Conservation (phyloP, 2,888 invertebrate species). For the Eutolmus rufibarbis region DNA sequence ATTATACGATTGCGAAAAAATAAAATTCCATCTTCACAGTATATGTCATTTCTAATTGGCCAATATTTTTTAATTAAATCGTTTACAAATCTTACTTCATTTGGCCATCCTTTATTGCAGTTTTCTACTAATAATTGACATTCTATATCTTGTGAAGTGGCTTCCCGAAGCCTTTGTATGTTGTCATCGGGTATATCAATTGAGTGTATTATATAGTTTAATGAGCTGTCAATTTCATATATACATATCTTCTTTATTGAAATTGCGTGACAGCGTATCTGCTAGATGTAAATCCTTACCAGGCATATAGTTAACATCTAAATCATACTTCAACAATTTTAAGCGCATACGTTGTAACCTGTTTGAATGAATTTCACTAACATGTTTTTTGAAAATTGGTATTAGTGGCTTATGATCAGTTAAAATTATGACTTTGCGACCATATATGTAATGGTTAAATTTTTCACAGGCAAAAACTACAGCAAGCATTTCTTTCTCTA, state of each 20-base stretch:
- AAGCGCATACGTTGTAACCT: conserved; percentile 2
- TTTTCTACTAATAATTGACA: not conserved
- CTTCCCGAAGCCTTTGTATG: not conserved
- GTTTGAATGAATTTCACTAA: not conserved
- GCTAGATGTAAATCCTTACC: not conserved
- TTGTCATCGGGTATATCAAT: conserved; percentile 10
- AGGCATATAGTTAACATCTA: not conserved
- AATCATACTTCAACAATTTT: not conserved
- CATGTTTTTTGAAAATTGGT: not conserved
- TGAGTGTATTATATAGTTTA: conserved; percentile 1
- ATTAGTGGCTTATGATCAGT: not conserved
- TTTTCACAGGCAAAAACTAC: not conserved
- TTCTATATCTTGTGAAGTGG: not conserved
- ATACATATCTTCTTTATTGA: not conserved
- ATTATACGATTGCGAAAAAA: not conserved
- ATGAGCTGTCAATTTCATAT: not conserved
- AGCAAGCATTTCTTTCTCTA: not conserved
- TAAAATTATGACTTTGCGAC: not conserved
- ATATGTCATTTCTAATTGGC: conserved; percentile 21
- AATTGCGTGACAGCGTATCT: not conserved
- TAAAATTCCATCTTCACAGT: conserved; percentile 18
- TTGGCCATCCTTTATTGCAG: conserved; percentile 44
- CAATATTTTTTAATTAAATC: too few relatives aligned
- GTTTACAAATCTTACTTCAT: not conserved
- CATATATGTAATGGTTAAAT: not conserved